A percentile compares a stretch with the other conserved stretches of the same genome.
Conservation (phyloP, 2,888 invertebrate genomes). For the Macropis europaea region DNA sequence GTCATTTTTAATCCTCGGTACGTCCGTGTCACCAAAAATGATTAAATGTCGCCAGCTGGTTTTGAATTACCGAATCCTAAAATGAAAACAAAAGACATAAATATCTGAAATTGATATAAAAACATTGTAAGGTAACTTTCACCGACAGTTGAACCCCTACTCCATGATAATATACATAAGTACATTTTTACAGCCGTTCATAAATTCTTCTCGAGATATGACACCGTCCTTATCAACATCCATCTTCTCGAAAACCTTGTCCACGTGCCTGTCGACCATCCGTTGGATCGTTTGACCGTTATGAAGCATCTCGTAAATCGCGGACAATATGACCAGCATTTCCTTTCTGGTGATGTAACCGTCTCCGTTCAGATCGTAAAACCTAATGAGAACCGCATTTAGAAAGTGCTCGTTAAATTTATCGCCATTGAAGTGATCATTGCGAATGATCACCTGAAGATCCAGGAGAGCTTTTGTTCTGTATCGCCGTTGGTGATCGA, state of each 20-base stretch:
- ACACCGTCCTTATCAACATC: slow-evolving; percentile 73
- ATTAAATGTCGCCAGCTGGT: slow-evolving; percentile 69
- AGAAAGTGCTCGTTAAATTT: slow-evolving; percentile 7
- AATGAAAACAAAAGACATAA: slow-evolving; percentile 42
- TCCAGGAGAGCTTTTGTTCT: slow-evolving; percentile 74
- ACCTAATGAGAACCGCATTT: slow-evolving; percentile 51
- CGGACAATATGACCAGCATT: slow-evolving; percentile 69
- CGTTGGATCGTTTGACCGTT: slow-evolving; percentile 59
- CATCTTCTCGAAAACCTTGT: slow-evolving; percentile 73
- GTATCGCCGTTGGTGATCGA: slow-evolving; percentile 68
- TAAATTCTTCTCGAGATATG: slow-evolving; percentile 73
- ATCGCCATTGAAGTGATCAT: background rate
- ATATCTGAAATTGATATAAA: background rate
- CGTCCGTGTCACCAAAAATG: slow-evolving; percentile 60
- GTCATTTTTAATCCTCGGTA: background rate
- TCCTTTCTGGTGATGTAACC: slow-evolving; percentile 74
- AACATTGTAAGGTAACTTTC: background rate
- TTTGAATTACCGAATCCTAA: slow-evolving; percentile 67
- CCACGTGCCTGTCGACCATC: slow-evolving; percentile 68
- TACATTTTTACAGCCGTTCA: slow-evolving; percentile 73
- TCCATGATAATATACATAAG: too few species aligned
- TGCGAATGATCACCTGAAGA: slow-evolving; percentile 67
- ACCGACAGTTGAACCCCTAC: too few species aligned
- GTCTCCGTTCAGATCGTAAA: slow-evolving; percentile 74
- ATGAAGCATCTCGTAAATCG: slow-evolving; percentile 74